Evolutionary conservation across 1,140 invertebrate genomes (phyloP), one percentile per base, ranked within the genome.

Genomic region (Papilio xuthus): DNA sequence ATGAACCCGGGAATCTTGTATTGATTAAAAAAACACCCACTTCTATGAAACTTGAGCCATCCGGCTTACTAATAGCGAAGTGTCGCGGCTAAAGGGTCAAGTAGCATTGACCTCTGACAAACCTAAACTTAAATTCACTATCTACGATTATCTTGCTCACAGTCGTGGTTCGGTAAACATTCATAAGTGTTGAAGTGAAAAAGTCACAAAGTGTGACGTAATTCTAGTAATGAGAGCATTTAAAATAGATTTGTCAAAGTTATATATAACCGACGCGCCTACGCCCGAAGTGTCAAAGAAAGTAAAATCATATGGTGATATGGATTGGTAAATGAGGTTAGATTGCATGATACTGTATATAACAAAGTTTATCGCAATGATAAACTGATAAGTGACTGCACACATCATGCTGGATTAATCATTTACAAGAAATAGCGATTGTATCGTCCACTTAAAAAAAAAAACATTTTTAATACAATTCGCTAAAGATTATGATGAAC

Each of bases 301-400:
- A 83, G 84, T 83, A 84, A 83, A 84, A 80, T 81, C 72, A 81
- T 76, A 70, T 77, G 79, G 74, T 82, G 84, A 86, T 84, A 73
- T 76, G 78, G 80, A 60, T 67, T 78, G 60, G 79, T 71, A 47
- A 79, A 81, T 92, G 50, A 86, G 91, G 91, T 92, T 92, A 92
- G 81, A 85, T 90, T 88, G 82, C 84, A 81, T 83, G 80, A 87
- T 80, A 74, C 78, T 80, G 13, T 78, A 42, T 75, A 77, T 78
- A 32, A 77, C 77, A 80, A 72, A 78, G 78, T 85, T 84, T 90
- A 90, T 88, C 87, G 77, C 26, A 42, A 75, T 79, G 89, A 89
- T 90, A 91, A 87, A 82, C 88, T 88, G 91, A 90, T 92, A 92
- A 87, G 71, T 76, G 20, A 72, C 56, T 77, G 50, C 78, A 85